Conservation (phyloP, 2,888 invertebrate species). For the Augiades crinisus region DNA sequence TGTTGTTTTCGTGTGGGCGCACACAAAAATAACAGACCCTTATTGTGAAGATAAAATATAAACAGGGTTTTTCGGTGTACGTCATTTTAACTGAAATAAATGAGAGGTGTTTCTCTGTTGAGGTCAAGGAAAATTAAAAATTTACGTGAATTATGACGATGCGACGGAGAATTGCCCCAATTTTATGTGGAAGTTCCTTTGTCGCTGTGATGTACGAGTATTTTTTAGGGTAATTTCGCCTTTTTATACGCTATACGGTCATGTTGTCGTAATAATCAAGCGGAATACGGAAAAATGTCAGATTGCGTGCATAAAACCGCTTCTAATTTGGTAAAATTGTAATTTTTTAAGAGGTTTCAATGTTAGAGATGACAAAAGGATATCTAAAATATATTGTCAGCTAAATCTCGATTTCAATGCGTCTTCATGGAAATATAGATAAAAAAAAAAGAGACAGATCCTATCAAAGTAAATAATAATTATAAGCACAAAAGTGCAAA, state of each 20-base stretch:
- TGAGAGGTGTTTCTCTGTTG: slow-evolving; percentile 23
- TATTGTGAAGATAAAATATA: slow-evolving; percentile 12
- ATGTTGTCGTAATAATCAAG: neutral
- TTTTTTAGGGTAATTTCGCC: neutral
- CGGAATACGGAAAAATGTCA: too few species aligned
- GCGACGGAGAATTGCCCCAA: slow-evolving; percentile 20
- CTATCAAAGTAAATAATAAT: too few species aligned
- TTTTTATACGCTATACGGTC: neutral
- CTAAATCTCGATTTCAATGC: too few species aligned
- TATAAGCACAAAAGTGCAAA: too few species aligned
- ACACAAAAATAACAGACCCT: slow-evolving; percentile 4
- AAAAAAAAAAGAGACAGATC: too few species aligned
- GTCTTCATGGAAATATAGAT: too few species aligned
- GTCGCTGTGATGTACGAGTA: slow-evolving; percentile 12
- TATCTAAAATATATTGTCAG: too few species aligned
- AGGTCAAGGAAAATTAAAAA: slow-evolving; percentile 27
- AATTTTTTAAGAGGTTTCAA: too few species aligned
- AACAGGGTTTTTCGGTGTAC: slow-evolving; percentile 14
- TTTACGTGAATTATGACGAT: slow-evolving; percentile 24
- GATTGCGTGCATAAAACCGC: too few species aligned
- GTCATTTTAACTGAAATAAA: slow-evolving; percentile 26
- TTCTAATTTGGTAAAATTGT: too few species aligned
- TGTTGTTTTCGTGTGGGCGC: too few species aligned
- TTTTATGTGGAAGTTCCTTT: slow-evolving; percentile 14
- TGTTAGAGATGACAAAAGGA: too few species aligned